A percentile compares a stretch with the other conserved stretches of the same genome.
These are phyloP conservation scores for Paramacrobiotus metropolitanus DNA, from an alignment of 1,140 invertebrate species.

Conservation along the genomic window DNA sequence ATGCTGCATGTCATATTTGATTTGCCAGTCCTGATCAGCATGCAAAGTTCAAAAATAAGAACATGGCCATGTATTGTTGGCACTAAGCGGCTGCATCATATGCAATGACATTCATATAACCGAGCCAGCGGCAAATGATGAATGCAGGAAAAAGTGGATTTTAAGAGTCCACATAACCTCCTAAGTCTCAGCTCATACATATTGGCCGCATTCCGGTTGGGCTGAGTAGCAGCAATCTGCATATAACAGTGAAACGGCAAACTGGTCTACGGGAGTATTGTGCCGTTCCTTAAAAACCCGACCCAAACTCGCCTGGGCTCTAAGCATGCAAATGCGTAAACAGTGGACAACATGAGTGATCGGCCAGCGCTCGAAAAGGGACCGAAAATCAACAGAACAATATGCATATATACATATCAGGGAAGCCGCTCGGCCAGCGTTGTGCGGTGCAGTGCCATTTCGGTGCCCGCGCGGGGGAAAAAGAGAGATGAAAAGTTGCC, in stretches of 20 bases:
- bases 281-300: not conserved
- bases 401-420: not conserved
- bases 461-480: not conserved
- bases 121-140: too few species aligned
- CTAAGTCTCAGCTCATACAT: too few species aligned
- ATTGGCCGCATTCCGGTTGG: not conserved
- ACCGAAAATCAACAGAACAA: not conserved
- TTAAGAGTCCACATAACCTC: too few species aligned
- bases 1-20: too few species aligned
- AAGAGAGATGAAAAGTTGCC: not conserved
- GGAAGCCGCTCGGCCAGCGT: not conserved
- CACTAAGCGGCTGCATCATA: too few species aligned
- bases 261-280: not conserved
- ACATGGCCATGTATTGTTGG: too few species aligned
- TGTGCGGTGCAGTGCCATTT: not conserved
- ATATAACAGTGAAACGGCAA: not conserved
- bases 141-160: not conserved
- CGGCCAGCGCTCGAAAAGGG: not conserved
- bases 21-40: too few species aligned
- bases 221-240: not conserved
- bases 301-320: not conserved
- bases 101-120: too few species aligned
- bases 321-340: too few species aligned
- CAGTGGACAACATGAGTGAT: too few species aligned
- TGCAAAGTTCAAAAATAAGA: too few species aligned